Evolutionary conservation across 2,797 vertebrate species (phyloP), one percentile per base, ranked within the genome.

Genomic region (Pteropus rufus): DNA sequence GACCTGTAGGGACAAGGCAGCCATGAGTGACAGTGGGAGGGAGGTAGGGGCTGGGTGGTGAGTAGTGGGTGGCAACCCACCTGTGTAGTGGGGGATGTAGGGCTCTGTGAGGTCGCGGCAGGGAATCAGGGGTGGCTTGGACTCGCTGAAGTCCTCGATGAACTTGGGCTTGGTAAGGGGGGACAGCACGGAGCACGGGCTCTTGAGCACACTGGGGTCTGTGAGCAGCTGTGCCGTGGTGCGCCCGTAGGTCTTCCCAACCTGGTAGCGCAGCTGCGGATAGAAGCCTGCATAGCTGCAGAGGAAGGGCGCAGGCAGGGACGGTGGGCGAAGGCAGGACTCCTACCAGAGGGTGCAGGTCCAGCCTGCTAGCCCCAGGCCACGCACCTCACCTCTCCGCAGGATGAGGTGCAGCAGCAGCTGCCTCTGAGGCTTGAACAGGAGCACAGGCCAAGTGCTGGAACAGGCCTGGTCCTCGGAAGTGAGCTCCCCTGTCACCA

Each of bases 241-340:
- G 41, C 94, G 96, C 62, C 98, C 98, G 0, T 97, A 98, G 10
- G 97, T 97, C 29, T 89, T 76, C 7, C 98, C 98, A 39, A 98
- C 94, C 67, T 98, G 98, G 94, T 98, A 98, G 44, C 97, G 97
- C 60, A 98, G 92, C 89, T 98, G 98, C 0, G 98, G 98, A 29
- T 96, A 98, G 87, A 98, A 98, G 36, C 98, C 98, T 0, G 93
- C 94, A 26, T 98, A 98, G 34, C 98, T 98, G 96, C 12, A 6
- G 73, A 15, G 41, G 91, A 19, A 65, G 31, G 62, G 41, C 15
- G 69, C 14, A 34, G n/a, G n/a, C 24, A 1, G 23, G 36, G 46
- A 11, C 12, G 4, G 70, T 70, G 46, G 15, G 41, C 1, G 3
- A 39, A 58, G 41, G 39, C 23, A 8, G 23, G 56, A 34, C n/a